Evolutionary conservation across 2,113 vertebrate genomes (phyloP), one percentile per base, ranked within the genome.

Genomic region (Phrynosoma blainvillii): DNA sequence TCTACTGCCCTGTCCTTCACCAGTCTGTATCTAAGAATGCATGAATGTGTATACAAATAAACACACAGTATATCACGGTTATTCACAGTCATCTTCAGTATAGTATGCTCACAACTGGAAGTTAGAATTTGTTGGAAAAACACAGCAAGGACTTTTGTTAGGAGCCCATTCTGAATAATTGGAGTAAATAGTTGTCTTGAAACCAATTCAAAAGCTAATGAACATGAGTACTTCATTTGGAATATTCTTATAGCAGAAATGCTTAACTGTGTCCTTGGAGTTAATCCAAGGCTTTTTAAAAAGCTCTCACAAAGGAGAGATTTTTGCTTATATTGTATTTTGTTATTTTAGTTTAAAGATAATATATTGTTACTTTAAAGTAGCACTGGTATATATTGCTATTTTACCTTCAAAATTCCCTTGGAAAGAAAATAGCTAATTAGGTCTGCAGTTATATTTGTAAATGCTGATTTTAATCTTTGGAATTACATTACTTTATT

Each of bases 341-440:
- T 78, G 84, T 87, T 82, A 74, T 87, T 84, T 88, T 83, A 81
- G 87, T 47, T 89, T 74, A 84, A 79, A 88, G 62, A 30, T 76
- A 79, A 77, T 80, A 82, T 62, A 71, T 54, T 42, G 25, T 40
- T 88, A 87, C 68, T 62, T 80, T 82, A 52, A 83, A 76, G 52
- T 42, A 81, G 18, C n/a, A 42, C 66, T 79, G 16, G 14, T 47
- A 32, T 70, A 70, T 56, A 42, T 16, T 62, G 66, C 3, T 12
- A 54, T 65, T 65, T 79, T 80, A 32, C 20, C 56, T 84, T n/a
- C 2, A 88, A 74, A 62, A 87, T 52, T 71, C 81, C 89, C 14
- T 20, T 42, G 36, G 36, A 91, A 87, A 12, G 88, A 89, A 62
- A 89, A 90, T 56, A 83, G 14, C 52, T 25, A 86, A 3, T 12